Evolutionary conservation across 2,113 vertebrate species (phyloP).

Genomic region (Gnathonemus longibarbis): DNA sequence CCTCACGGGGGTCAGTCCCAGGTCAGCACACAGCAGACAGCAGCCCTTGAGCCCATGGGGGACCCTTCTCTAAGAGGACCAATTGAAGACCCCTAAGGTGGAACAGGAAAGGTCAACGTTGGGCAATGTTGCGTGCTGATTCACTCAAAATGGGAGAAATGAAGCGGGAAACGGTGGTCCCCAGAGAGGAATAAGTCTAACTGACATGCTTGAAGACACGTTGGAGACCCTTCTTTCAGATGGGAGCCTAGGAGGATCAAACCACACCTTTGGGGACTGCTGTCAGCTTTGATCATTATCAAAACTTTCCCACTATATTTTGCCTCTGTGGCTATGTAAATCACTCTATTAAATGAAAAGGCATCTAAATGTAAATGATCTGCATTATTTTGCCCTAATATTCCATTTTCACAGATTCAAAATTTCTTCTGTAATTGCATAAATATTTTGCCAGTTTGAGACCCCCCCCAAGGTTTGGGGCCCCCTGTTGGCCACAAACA

Average conservation of each 20-base stretch:
- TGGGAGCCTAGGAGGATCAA: background rate
- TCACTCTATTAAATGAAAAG: background rate
- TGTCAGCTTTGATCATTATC: background rate
- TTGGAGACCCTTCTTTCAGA: background rate
- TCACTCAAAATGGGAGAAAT: background rate
- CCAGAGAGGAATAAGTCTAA: background rate
- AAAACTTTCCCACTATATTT: background rate
- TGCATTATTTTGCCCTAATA: background rate
- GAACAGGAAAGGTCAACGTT: conserved; percentile 5
- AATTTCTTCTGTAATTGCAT: background rate
- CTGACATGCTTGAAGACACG: background rate
- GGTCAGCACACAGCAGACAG: background rate
- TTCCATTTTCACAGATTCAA: background rate
- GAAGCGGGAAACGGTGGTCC: background rate
- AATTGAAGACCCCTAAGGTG: background rate
- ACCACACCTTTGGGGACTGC: background rate
- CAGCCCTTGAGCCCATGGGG: background rate
- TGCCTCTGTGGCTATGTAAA: background rate
- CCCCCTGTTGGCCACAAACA: background rate
- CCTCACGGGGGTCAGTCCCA: background rate
- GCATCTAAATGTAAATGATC: background rate
- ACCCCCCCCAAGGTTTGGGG: background rate
- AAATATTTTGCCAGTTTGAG: background rate
- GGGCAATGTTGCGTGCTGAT: background rate
- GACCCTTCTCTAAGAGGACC: background rate